Percentiles rank a stretch among this genome's conserved stretches.
Evolutionary conservation across 2,113 vertebrate genomes (phyloP).

Genomic region (Cochlearius cochlearius): DNA sequence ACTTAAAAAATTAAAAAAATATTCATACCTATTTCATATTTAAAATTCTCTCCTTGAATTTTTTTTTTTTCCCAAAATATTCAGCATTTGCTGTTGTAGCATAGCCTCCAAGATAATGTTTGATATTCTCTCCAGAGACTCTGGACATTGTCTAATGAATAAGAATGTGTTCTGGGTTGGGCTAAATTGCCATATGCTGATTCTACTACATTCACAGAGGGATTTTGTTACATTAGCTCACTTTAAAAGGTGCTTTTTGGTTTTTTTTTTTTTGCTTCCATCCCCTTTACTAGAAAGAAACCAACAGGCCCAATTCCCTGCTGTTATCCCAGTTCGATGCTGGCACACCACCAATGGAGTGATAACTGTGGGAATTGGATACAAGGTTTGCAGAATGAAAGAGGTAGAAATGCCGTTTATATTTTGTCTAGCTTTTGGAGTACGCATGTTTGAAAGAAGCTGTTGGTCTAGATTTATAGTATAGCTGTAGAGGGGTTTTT

Average conservation of each 20-base stretch:
- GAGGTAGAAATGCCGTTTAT: not conserved
- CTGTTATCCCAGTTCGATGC: not conserved
- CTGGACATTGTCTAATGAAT: slow-evolving; percentile 4
- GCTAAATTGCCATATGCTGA: slow-evolving; percentile 5
- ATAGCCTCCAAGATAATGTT: not conserved
- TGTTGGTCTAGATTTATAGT: not conserved
- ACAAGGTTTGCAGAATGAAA: not conserved
- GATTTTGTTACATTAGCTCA: not conserved
- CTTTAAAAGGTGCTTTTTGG: not conserved
- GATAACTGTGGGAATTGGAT: not conserved
- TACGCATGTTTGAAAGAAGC: not conserved
- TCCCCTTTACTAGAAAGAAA: not conserved
- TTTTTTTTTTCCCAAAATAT: not conserved
- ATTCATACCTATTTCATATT: not conserved
- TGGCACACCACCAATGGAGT: not conserved
- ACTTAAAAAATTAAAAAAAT: not conserved
- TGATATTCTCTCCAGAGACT: not conserved
- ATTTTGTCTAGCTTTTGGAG: not conserved
- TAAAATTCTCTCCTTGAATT: not conserved
- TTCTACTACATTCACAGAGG: not conserved
- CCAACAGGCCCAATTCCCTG: not conserved
- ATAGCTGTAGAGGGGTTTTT: not conserved
- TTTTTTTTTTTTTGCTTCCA: not conserved
- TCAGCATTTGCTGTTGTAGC: not conserved
- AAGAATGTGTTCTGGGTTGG: slow-evolving; percentile 17